Evolutionary conservation across 2,113 vertebrate genomes (phyloP), one percentile per base, ranked within the genome.

Genomic region (Pholis gunnellus): DNA sequence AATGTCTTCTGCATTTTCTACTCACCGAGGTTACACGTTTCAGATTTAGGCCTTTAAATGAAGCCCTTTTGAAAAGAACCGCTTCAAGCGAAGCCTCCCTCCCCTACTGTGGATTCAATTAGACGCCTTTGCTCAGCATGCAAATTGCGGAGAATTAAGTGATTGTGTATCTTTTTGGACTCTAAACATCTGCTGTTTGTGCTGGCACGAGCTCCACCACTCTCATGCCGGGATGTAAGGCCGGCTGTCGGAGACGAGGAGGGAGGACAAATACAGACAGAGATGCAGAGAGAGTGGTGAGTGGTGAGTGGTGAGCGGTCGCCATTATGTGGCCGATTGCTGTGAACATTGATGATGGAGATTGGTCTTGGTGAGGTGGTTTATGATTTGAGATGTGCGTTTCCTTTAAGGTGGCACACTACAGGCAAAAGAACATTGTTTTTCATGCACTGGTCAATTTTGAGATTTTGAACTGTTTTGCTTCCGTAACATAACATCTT

Each of bases 131-230:
- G 44, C 75, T 70, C 83, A 57, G 59, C 15, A 11, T 70, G 52
- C 65, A 48, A 83, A 83, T 87, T 20, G 63, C 67, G 6, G 54
- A 40, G 71, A 82, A 91, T 88, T 82, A 89, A 86, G 72, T 60
- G 64, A 57, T 72, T 83, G 85, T 91, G 75, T 89, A 52, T 88
- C 75, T 79, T 84, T 79, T 54, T 59, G 50, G 38, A 89, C 74
- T 82, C 46, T 57, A 81, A 91, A 84, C 88, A 90, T 88, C 82
- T 92, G 91, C 81, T 91, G 78, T 88, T 92, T 87, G 44, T 71
- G 84, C 81, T 83, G 75, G 67, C 34, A 81, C 61, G 44, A 22
- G 73, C 29, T 72, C 71, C 57, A 22, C 8, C 71, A 15, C 65
- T 52, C 57, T 81, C 57, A 34, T 5, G 63, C 54, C 0, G 40